Conservation (phyloP, 2,888 invertebrate species). For the Phyllotreta striolata region DNA sequence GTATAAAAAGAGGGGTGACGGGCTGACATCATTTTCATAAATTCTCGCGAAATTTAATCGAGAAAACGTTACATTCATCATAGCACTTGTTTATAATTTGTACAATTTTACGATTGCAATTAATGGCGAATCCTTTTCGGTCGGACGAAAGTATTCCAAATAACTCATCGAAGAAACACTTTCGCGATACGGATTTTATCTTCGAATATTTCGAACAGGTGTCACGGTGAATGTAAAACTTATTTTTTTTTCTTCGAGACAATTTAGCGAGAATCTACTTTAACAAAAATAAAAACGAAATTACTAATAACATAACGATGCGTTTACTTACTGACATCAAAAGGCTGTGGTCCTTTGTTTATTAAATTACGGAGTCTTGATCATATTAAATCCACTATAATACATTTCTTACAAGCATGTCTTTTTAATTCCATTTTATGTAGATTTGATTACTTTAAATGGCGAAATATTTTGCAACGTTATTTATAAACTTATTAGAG, state of each 20-base stretch:
- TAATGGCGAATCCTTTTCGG: too few species aligned
- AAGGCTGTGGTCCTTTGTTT: slow-evolving; percentile 13
- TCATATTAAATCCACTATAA: slow-evolving; percentile 2
- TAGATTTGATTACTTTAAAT: slow-evolving; percentile 3
- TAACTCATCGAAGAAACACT: neutral
- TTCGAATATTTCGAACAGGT: neutral
- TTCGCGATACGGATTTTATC: too few species aligned
- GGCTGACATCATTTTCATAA: slow-evolving; percentile 44
- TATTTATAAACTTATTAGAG: neutral
- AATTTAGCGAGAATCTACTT: neutral
- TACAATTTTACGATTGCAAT: too few species aligned
- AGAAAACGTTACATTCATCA: neutral
- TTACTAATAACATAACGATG: slow-evolving; percentile 16
- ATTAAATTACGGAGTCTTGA: neutral
- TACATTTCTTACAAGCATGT: slow-evolving; percentile 14
- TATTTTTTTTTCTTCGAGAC: slow-evolving; percentile 6
- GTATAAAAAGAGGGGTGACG: slow-evolving; percentile 53
- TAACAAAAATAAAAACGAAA: slow-evolving; percentile 14
- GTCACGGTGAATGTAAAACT: slow-evolving; percentile 13
- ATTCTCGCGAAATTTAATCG: neutral
- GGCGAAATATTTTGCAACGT: neutral
- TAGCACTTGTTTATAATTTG: slow-evolving; percentile 5
- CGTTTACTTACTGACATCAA: slow-evolving; percentile 16
- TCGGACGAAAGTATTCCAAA: neutral
- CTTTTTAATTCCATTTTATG: slow-evolving; percentile 8